Conservation (phyloP, 1,140 invertebrate genomes). For the Homalodisca vitripennis region DNA sequence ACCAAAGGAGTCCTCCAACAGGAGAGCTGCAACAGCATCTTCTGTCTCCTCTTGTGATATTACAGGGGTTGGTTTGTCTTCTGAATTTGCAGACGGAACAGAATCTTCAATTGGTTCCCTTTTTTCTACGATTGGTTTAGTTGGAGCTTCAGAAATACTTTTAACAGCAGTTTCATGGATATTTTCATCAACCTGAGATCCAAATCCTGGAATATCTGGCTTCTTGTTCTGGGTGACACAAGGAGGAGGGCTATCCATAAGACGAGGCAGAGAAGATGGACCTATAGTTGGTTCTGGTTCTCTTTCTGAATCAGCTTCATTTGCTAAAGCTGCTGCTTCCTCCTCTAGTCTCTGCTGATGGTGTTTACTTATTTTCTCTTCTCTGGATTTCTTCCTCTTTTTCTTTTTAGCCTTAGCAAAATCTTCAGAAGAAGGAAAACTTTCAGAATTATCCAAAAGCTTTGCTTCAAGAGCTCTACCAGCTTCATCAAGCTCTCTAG, state of each 20-base stretch:
- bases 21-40: slow-evolving; percentile 82
- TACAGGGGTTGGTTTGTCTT: slow-evolving; percentile 76
- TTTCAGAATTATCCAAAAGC: slow-evolving; percentile 55
- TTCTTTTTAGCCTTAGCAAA: slow-evolving; percentile 64
- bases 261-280: slow-evolving; percentile 48
- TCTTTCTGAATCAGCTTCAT: slow-evolving; percentile 36
- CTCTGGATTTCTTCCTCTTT: slow-evolving; percentile 78
- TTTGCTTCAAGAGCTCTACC: slow-evolving; percentile 77
- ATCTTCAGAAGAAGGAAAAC: slow-evolving; percentile 30
- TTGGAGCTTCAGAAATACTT: slow-evolving; percentile 61
- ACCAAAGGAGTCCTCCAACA: slow-evolving; percentile 77
- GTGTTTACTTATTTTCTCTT: slow-evolving; percentile 67
- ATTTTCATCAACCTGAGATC: slow-evolving; percentile 59
- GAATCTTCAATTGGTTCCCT: slow-evolving; percentile 44
- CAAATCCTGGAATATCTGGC: slow-evolving; percentile 70
- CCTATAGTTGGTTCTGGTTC: slow-evolving; percentile 26
- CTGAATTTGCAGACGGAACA: slow-evolving; percentile 50
- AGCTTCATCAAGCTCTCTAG: slow-evolving; percentile 67
- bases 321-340: slow-evolving; percentile 31
- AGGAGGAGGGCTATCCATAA: slow-evolving; percentile 50
- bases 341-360: slow-evolving; percentile 54
- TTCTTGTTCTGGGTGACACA: slow-evolving; percentile 42
- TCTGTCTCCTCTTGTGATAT: slow-evolving; percentile 92
- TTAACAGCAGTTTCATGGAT: slow-evolving; percentile 80
- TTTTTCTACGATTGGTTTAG: slow-evolving; percentile 45